phyloP scores from a whole-genome alignment of 1,140 invertebrate genomes.

The Harlomillsia oculata region DNA sequence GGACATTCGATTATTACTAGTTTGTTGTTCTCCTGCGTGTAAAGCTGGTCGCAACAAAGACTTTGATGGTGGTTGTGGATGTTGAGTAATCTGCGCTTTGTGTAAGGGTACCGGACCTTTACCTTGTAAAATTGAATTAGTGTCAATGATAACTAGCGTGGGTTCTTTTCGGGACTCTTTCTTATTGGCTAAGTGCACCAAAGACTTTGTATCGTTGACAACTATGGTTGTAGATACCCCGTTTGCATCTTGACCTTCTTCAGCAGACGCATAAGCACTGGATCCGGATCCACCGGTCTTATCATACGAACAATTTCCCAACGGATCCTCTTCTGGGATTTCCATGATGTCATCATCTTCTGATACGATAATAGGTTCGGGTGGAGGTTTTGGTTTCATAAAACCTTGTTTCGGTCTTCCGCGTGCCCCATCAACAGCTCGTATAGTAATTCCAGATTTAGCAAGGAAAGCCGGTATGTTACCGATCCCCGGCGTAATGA shows the following conservation, averaged over 20 bases:
- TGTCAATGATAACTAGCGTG: conserved; percentile 66
- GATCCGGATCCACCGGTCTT: conserved; percentile 12
- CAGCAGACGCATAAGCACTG: background rate
- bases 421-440: no score
- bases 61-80: conserved; percentile 22
- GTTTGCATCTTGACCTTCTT: background rate
- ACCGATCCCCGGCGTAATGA: no score
- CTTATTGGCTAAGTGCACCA: conserved; percentile 58
- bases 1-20: conserved; percentile 9
- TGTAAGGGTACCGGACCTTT: conserved; percentile 51
- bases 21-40: background rate
- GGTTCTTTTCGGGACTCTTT: conserved; percentile 59
- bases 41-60: conserved; percentile 8
- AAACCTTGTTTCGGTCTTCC: no score
- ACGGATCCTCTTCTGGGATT: conserved; percentile 55
- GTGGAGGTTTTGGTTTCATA: no score
- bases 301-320: conserved; percentile 40
- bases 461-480: no score
- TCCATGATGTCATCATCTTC: conserved; percentile 44
- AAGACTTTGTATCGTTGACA: conserved; percentile 59
- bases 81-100: conserved; percentile 37
- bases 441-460: no score
- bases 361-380: no score
- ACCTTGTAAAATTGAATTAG: conserved; percentile 58
- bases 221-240: conserved; percentile 50